These are phyloP conservation scores for Epizoanthus stellaris DNA, from an alignment of 92 coral and sea anemone species.

Conservation along the genomic window DNA sequence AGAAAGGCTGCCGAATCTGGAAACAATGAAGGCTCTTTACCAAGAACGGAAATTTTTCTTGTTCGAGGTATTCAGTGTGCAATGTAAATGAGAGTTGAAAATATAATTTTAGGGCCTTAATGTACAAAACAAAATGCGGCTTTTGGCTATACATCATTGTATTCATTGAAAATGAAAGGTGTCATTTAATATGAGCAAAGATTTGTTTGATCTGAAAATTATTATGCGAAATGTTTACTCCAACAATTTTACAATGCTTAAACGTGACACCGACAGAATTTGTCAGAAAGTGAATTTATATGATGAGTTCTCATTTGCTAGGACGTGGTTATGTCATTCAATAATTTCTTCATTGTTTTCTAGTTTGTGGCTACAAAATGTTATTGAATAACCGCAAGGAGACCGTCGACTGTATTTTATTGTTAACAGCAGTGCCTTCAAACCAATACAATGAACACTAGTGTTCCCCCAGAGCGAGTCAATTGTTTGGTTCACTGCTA, in stretches of 20 bases:
- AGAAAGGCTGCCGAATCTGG: constrained; percentile 22
- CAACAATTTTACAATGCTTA: too few species aligned
- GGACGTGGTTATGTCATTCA: neutral
- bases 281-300: neutral
- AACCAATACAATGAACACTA: constrained; percentile 5
- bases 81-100: constrained; percentile 3
- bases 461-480: neutral
- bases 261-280: neutral
- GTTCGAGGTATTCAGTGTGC: constrained; percentile 22
- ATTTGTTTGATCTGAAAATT: constrained; percentile 4
- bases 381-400: neutral
- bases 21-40: constrained; percentile 5
- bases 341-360: neutral
- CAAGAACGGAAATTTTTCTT: constrained; percentile 24
- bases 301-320: neutral
- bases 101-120: neutral
- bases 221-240: neutral
- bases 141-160: neutral
- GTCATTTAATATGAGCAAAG: constrained; percentile 18
- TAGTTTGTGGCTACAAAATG: neutral
- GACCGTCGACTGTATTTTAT: neutral
- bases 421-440: neutral
- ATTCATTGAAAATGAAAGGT: constrained; percentile 9
- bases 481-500: constrained; percentile 41
- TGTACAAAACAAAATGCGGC: neutral